These are phyloP conservation scores for Lagocephalus sceleratus DNA, from an alignment of 2,797 vertebrate genomes.

Conservation along the genomic window DNA sequence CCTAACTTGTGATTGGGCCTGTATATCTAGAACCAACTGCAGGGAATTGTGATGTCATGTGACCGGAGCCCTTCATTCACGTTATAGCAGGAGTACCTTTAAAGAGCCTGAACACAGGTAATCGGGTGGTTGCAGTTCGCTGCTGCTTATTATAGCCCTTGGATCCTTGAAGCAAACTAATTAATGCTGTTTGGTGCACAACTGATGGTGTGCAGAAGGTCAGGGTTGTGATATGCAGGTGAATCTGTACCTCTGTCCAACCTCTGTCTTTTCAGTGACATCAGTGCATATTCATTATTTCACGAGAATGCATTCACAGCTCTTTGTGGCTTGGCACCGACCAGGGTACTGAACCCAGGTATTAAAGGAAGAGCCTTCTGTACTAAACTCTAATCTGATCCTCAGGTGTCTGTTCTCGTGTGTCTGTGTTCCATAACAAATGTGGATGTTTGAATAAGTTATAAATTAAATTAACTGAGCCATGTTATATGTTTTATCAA, in stretches of 20 bases:
- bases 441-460: neutral
- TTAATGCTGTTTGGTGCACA: constrained; percentile 31
- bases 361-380: constrained; percentile 12
- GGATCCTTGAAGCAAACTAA: constrained; percentile 29
- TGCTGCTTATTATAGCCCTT: constrained; percentile 34
- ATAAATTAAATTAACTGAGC: neutral
- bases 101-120: constrained; percentile 1
- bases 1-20: too few species aligned
- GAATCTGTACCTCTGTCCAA: neutral
- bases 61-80: neutral
- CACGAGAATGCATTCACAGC: neutral
- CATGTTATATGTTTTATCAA: constrained; percentile 35
- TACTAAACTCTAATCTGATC: constrained; percentile 32
- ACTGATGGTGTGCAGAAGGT: constrained; percentile 15
- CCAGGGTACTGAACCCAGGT: neutral
- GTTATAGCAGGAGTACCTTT: neutral
- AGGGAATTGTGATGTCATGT: neutral
- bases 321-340: neutral
- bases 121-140: constrained; percentile 14
- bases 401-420: constrained; percentile 34
- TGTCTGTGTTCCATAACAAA: constrained; percentile 5
- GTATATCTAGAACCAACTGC: neutral
- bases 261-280: constrained; percentile 1
- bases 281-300: neutral
- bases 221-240: neutral